Percentiles rank a stretch among this genome's conserved stretches.
Conservation (phyloP, 2,888 invertebrate species). For the Hedya salicella region DNA sequence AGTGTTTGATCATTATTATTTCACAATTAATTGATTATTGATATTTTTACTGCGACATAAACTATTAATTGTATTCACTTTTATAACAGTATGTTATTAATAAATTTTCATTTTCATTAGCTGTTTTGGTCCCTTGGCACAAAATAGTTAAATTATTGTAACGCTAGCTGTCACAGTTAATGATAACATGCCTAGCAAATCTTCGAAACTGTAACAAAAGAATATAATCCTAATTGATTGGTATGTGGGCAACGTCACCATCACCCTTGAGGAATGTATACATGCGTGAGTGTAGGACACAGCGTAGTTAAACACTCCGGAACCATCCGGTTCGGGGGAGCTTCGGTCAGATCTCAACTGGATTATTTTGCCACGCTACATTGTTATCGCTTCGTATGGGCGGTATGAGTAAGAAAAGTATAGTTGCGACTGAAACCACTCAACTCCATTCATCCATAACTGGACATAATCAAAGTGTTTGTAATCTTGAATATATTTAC, state of each 20-base stretch:
- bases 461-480: slow-evolving; percentile 15
- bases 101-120: too few species aligned
- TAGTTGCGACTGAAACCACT: slow-evolving; percentile 12
- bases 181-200: slow-evolving; percentile 21
- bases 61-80: too few species aligned
- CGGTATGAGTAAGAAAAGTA: slow-evolving; percentile 29
- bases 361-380: slow-evolving; percentile 63
- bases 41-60: too few species aligned
- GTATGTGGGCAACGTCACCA: slow-evolving; percentile 61
- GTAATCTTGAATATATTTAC: background rate
- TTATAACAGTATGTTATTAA: too few species aligned
- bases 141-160: too few species aligned
- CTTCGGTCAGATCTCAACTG: slow-evolving; percentile 62
- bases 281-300: slow-evolving; percentile 28
- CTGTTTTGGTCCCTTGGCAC: too few species aligned
- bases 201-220: slow-evolving; percentile 25
- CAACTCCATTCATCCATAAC: slow-evolving; percentile 32
- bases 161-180: slow-evolving; percentile 12
- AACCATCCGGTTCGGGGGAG: slow-evolving; percentile 70
- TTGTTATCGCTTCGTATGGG: slow-evolving; percentile 54
- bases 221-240: slow-evolving; percentile 64
- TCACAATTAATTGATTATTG: too few species aligned
- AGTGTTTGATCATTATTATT: too few species aligned
- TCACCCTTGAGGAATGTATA: slow-evolving; percentile 37
- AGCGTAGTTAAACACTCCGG: slow-evolving; percentile 53